Percentiles rank a stretch among this genome's conserved stretches.
Conservation (phyloP, 2,113 vertebrate genomes). For the Telmatochromis sp. region DNA sequence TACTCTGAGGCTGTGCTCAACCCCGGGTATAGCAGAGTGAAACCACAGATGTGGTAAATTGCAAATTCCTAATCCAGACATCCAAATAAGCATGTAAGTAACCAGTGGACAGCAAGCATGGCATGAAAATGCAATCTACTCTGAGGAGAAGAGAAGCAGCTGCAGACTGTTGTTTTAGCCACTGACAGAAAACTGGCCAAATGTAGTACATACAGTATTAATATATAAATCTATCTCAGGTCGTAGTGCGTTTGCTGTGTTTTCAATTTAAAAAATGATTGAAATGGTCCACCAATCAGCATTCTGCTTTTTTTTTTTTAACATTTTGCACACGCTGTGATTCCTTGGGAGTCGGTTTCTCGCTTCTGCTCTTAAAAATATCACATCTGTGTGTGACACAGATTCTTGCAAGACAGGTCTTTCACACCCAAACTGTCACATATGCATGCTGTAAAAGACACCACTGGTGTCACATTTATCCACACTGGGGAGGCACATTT, state of each 20-base stretch:
- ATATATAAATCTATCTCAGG: rapidly evolving
- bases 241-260: neutral
- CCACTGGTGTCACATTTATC: neutral
- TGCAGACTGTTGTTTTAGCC: neutral
- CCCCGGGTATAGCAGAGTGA: neutral
- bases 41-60: neutral
- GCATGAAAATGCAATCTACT: neutral
- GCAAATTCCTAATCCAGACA: neutral
- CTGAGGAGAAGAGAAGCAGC: neutral
- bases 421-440: rapidly evolving
- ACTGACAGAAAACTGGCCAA: rapidly evolving
- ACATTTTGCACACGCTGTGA: neutral
- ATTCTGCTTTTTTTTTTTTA: neutral
- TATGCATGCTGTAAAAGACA: neutral
- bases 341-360: rapidly evolving
- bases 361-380: neutral
- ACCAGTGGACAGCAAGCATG: neutral
- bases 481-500: neutral
- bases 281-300: neutral
- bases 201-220: neutral
- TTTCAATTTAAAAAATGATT: neutral
- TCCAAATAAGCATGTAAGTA: neutral
- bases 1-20: neutral
- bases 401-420: neutral
- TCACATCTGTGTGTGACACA: neutral